Conservation (phyloP, 2,113 vertebrate species). For the Ptilonorhynchus violaceus region DNA sequence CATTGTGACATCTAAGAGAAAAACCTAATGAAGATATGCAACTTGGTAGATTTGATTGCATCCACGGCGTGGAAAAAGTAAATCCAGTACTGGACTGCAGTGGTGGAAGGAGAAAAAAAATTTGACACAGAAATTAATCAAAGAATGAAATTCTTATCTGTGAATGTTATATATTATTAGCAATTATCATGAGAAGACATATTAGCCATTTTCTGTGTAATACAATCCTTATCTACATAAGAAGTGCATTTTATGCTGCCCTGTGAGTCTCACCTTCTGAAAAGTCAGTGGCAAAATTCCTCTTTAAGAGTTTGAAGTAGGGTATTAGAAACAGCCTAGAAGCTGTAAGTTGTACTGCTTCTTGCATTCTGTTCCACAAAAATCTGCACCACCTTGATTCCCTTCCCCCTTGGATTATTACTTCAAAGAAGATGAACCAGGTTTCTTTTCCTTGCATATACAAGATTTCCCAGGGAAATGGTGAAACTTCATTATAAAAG, state of each 20-base stretch:
- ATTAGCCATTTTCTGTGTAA: background rate
- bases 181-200: background rate
- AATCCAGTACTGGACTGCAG: background rate
- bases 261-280: rapidly evolving
- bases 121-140: background rate
- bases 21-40: background rate
- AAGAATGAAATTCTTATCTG: background rate
- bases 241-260: background rate
- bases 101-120: background rate
- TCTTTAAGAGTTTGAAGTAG: background rate
- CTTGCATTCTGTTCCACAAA: background rate
- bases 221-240: background rate
- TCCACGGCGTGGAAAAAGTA: rapidly evolving
- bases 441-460: background rate
- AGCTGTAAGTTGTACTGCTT: rapidly evolving
- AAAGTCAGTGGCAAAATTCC: background rate
- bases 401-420: background rate
- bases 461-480: background rate
- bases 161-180: background rate
- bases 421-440: background rate
- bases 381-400: background rate
- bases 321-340: background rate
- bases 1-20: background rate
- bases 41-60: background rate
- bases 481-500: background rate